Evolutionary conservation across 2,797 vertebrate genomes (phyloP), one percentile per base, ranked within the genome.

Genomic region (Bradypodion ventrale): DNA sequence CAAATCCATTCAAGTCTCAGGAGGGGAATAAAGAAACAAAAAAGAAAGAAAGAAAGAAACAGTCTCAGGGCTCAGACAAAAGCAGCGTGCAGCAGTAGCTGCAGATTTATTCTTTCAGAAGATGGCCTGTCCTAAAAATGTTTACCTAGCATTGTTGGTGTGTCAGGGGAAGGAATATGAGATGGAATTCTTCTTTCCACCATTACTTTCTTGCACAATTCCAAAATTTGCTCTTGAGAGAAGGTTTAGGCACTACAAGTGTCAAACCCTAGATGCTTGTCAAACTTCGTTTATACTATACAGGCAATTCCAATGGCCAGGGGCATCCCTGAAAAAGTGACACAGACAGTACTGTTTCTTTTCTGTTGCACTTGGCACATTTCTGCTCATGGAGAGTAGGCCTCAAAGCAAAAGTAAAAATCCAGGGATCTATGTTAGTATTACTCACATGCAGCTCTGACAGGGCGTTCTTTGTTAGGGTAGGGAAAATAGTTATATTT

Each of bases 1-100:
- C 94, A 96, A 96, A 95, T 96, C 94, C 95, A 95, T 87, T 0
- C 90, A 95, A 93, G 89, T 91, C 95, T 94, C 95, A 1, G 89
- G 94, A 93, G 96, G 94, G 90, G 94, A 93, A 94, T 94, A 95
- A 93, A 21, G 40, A 93, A 94, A 93, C 88, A 94, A n/a, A n/a
- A n/a, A n/a, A n/a, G n/a, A n/a, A n/a, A n/a, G n/a, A n/a, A n/a
- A n/a, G n/a, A 95, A 93, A 21, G 40, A 93, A 94, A 93, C 88
- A 94, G 94, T 95, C 92, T 85, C 89, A 79, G 89, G 88, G 86
- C 93, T 95, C 93, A 93, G 93, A 93, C 92, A 93, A 94, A 87
- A 95, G 87, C 91, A 94, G 92, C 87, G 85, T 73, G 88, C 86
- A 93, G 85, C 88, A 87, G 90, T 83, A 93, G 94, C 87, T 94